phyloP scores from a whole-genome alignment of 2,797 vertebrate genomes.

The Coreius guichenoti region DNA sequence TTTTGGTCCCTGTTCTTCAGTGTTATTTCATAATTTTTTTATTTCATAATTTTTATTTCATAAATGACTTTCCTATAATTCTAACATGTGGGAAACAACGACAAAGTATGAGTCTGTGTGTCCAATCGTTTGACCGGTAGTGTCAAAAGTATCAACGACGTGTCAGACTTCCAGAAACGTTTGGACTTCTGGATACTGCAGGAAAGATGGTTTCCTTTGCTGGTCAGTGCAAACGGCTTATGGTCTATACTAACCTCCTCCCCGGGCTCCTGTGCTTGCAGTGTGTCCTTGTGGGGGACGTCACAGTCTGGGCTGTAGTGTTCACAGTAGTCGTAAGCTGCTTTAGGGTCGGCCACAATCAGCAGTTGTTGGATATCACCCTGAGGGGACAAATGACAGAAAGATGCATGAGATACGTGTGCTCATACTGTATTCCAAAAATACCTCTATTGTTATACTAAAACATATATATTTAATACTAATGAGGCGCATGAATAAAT shows the following conservation, averaged over 20 bases:
- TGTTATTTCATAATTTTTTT: not conserved
- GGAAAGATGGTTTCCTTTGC: not conserved
- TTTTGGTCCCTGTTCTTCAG: not conserved
- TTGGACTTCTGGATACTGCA: not conserved
- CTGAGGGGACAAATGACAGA: slow-evolving; percentile 66
- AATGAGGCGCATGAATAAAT: not conserved
- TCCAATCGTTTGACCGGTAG: not conserved
- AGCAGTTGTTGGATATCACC: slow-evolving; percentile 97
- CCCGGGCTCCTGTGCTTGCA: slow-evolving; percentile 93
- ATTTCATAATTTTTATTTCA: not conserved
- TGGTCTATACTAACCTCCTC: slow-evolving; percentile 81
- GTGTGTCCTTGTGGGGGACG: slow-evolving; percentile 81
- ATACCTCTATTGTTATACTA: not conserved
- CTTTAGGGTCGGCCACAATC: slow-evolving; percentile 90
- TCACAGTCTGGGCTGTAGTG: slow-evolving; percentile 97
- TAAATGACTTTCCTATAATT: not conserved
- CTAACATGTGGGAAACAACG: not conserved
- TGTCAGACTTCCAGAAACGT: slow-evolving; percentile 7
- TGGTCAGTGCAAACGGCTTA: not conserved
- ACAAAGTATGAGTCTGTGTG: not conserved
- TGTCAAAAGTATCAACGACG: not conserved
- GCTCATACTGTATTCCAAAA: not conserved
- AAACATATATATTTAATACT: not conserved
- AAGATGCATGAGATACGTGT: slow-evolving; percentile 9
- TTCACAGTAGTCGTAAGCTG: slow-evolving; percentile 96